phyloP scores from a whole-genome alignment of 2,797 vertebrate species.

The Pseudocheirus occidentalis region DNA sequence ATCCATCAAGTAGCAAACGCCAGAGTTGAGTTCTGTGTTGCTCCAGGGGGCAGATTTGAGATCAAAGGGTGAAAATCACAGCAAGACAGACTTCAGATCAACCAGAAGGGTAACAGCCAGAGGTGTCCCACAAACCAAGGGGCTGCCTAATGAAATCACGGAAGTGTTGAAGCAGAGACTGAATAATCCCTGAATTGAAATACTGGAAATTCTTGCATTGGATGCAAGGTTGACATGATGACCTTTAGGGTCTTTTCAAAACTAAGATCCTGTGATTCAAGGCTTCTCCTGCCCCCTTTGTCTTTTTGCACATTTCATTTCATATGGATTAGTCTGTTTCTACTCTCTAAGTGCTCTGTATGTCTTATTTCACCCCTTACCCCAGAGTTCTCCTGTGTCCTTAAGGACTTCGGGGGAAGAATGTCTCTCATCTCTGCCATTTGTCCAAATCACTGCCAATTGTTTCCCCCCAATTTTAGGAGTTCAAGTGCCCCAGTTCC shows the following conservation, averaged over 20 bases:
- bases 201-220: not conserved
- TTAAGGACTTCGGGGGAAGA: not conserved
- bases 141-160: not conserved
- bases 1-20: not conserved
- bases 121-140: not conserved
- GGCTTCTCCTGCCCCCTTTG: not conserved
- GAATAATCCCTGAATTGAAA: not conserved
- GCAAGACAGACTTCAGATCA: not conserved
- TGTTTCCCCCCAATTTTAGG: not conserved
- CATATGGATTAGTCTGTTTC: not conserved
- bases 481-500: not conserved
- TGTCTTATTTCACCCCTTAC: not conserved
- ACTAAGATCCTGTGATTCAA: not conserved
- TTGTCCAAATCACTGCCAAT: not conserved
- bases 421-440: not conserved
- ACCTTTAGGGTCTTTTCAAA: not conserved
- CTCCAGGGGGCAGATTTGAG: not conserved
- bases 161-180: not conserved
- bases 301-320: not conserved
- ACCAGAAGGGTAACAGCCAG: not conserved
- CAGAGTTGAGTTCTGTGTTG: slow-evolving; percentile 5
- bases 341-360: not conserved
- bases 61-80: not conserved
- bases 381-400: not conserved
- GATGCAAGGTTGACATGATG: not conserved